phyloP scores from a whole-genome alignment of 2,888 invertebrate species.

The Tetrapedia diversipes region DNA sequence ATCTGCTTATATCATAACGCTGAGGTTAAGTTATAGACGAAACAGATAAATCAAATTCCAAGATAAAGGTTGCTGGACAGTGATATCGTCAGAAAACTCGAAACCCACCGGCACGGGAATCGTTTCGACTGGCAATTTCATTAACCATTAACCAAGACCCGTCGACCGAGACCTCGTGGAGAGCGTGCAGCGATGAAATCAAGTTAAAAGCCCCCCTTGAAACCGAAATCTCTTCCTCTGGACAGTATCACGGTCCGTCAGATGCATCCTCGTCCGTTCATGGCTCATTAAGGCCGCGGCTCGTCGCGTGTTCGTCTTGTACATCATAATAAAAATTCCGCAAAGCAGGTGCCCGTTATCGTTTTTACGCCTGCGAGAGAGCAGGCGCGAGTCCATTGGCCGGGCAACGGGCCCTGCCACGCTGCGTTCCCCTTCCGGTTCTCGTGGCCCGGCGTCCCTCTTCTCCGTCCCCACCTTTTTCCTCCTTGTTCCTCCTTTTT shows the following conservation, averaged over 20 bases:
- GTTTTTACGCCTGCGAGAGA: constrained; percentile 69
- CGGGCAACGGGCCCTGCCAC: background rate
- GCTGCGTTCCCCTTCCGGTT: constrained; percentile 20
- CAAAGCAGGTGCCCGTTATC: constrained; percentile 65
- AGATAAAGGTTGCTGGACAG: too few species aligned
- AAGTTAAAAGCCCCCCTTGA: background rate
- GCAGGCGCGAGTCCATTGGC: constrained; percentile 30
- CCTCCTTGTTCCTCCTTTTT: constrained; percentile 1
- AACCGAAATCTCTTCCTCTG: constrained; percentile 22
- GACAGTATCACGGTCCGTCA: constrained; percentile 20
- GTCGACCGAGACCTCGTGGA: too few species aligned
- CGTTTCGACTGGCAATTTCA: too few species aligned
- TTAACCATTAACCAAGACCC: background rate
- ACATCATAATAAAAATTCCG: constrained; percentile 75
- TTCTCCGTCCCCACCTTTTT: background rate
- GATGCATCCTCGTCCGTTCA: constrained; percentile 58
- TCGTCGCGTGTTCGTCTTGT: constrained; percentile 55
- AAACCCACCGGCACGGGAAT: too few species aligned
- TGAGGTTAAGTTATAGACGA: too few species aligned
- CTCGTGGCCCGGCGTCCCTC: background rate
- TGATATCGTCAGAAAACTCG: too few species aligned
- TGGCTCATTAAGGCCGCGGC: constrained; percentile 62
- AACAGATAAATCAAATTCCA: too few species aligned
- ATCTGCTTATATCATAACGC: too few species aligned
- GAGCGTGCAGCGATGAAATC: background rate